Percentiles rank a stretch among this genome's conserved stretches.
These are phyloP conservation scores for Glyptemys insculpta DNA, from an alignment of 2,797 vertebrate genomes.

Conservation along the genomic window DNA sequence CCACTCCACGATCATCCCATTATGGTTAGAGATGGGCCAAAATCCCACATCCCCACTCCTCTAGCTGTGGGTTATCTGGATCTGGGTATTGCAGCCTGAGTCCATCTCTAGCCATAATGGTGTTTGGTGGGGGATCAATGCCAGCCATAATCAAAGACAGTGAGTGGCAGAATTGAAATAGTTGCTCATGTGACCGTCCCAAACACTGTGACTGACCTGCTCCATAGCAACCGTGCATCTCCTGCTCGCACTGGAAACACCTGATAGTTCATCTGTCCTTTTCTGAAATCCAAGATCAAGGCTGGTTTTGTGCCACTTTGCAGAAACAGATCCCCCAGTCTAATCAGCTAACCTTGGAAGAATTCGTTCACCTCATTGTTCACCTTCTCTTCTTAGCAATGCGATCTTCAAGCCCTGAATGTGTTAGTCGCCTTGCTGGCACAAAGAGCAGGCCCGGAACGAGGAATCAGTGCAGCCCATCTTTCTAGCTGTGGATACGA, in stretches of 20 bases:
- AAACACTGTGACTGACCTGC: background rate
- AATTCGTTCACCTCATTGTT: background rate
- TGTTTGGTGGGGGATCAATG: background rate
- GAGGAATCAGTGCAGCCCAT: conserved; percentile 19
- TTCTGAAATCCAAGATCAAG: background rate
- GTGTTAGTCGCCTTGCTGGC: background rate
- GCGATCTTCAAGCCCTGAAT: background rate
- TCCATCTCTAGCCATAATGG: background rate
- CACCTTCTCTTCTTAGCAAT: background rate
- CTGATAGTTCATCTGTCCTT: background rate
- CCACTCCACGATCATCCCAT: background rate
- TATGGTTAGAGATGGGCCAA: background rate
- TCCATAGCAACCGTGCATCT: background rate
- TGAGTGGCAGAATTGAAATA: background rate
- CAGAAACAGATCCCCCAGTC: background rate
- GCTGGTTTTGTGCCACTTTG: background rate
- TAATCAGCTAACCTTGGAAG: background rate
- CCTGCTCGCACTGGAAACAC: background rate
- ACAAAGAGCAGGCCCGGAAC: conserved; percentile 3
- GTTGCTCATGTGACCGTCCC: background rate
- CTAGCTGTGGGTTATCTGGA: background rate
- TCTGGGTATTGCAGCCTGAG: background rate
- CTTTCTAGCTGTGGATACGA: background rate
- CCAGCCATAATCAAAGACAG: background rate
- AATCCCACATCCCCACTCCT: background rate